Base-by-base conservation (phyloP, 2,888 invertebrate genomes). In the Agriopis leucophaearia region DNA sequence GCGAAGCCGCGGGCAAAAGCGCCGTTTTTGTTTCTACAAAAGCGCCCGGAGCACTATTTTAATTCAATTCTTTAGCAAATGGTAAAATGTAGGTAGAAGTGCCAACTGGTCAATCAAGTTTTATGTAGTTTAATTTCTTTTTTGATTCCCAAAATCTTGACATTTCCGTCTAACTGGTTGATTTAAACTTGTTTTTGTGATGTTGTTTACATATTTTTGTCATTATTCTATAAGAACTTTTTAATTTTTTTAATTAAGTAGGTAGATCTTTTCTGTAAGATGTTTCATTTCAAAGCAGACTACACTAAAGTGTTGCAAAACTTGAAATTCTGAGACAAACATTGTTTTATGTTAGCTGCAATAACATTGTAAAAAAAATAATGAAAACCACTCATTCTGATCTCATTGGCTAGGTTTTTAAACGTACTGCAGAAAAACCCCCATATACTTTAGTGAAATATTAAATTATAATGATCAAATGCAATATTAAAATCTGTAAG, bases 141-240 rank as follows among this genome's bases (percentile, higher is more conserved):
- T 59, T 59, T 59, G 45, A 59, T 38, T 50, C 38, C 59, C 16
- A 38, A 59, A 48, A 48, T 38, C 27, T n/a, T 56, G 59, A 59
- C 59, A 50, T 59, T 59, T 59, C 59, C 48, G 48, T 50, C 58
- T 36, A 52, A 15, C 52, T 12, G 3, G 18, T 18, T 42, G 40
- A 12, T 3, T 10, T 18, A 38, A 48, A 27, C 59, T 13, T 5
- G 59, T 59, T 59, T 48, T 12, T 16, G 44, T 36, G 47, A 57
- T 56, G 56, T 27, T 38, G 44, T 45, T 57, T 55, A 54, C 52
- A 54, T 54, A 54, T 54, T 54, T 40, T 16, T 38, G 15, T 15
- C 52, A 38, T 38, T 54, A 16, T 15, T 38, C 50, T 51, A 51
- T 35, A n/a, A 7, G 13, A 15, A 8, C 15, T 7, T 54, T 54